Percentiles rank a stretch among this genome's conserved stretches.
Conservation (phyloP, 2,113 vertebrate genomes). For the Eidolon helvum region DNA sequence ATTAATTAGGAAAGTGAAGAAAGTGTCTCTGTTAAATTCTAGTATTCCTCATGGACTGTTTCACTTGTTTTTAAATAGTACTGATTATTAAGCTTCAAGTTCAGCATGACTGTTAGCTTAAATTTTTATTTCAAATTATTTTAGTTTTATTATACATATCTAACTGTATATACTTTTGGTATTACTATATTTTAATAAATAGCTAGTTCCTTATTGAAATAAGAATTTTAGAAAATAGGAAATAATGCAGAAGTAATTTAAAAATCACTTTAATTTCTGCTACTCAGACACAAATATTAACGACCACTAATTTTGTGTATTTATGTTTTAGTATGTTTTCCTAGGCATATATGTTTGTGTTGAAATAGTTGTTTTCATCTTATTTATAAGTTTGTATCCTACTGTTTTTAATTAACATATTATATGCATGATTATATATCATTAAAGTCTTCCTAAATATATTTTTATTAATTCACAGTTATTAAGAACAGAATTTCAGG, state of each 20-base stretch:
- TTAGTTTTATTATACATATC: not conserved
- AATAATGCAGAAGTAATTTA: not conserved
- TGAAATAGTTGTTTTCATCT: not conserved
- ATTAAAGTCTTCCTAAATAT: not conserved
- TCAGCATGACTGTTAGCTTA: not conserved
- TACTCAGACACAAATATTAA: not conserved
- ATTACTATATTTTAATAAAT: not conserved
- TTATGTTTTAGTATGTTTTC: constrained; percentile 4
- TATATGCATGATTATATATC: not conserved
- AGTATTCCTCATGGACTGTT: not conserved
- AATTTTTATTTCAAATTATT: constrained; percentile 9
- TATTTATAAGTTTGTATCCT: not conserved
- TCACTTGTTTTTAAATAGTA: not conserved
- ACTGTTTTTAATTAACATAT: not conserved
- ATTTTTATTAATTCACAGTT: not conserved
- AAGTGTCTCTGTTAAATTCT: not conserved
- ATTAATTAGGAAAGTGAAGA: not conserved
- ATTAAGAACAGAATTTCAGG: not conserved
- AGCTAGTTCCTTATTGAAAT: not conserved
- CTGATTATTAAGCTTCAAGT: not conserved
- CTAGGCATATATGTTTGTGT: not conserved
- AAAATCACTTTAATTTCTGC: not conserved
- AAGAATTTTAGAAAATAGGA: not conserved
- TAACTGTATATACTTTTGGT: not conserved
- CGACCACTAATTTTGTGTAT: not conserved